Evolutionary conservation across 2,797 vertebrate species (phyloP).

Genomic region (Tokudaia muenninki): DNA sequence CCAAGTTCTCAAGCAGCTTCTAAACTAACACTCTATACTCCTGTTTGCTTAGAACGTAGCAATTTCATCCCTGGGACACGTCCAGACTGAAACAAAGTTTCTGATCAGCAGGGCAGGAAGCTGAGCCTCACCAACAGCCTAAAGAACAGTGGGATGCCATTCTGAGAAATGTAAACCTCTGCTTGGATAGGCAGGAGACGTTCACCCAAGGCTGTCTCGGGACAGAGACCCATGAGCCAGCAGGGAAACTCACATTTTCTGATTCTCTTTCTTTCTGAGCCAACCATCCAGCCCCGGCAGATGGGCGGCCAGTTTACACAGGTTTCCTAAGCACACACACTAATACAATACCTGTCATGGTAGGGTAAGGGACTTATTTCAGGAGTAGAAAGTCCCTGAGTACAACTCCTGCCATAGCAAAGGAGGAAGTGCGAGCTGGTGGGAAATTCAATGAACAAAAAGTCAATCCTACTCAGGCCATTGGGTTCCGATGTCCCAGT

Average conservation of each 20-base stretch:
- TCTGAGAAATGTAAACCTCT: not conserved
- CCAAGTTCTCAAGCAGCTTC: not conserved
- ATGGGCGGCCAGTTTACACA: not conserved
- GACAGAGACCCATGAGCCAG: not conserved
- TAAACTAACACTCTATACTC: slow-evolving; percentile 13
- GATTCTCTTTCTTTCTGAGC: not conserved
- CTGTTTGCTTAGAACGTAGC: slow-evolving; percentile 51
- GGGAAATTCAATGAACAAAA: slow-evolving; percentile 70
- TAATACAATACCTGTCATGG: not conserved
- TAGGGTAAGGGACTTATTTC: not conserved
- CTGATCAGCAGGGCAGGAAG: not conserved
- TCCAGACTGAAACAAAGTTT: not conserved
- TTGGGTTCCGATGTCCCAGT: slow-evolving; percentile 17
- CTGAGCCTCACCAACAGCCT: not conserved
- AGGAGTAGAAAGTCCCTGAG: not conserved
- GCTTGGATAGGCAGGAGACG: slow-evolving; percentile 54
- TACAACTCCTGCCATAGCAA: not conserved
- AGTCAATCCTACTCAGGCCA: slow-evolving; percentile 69
- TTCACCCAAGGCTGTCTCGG: not conserved
- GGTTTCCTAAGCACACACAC: not conserved
- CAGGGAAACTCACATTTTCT: not conserved
- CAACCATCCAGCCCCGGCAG: not conserved
- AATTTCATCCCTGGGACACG: not conserved
- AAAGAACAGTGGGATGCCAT: not conserved
- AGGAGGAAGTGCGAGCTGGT: not conserved